Evolutionary conservation across 2,888 invertebrate species (phyloP).

Genomic region (Sepiola atlantica): DNA sequence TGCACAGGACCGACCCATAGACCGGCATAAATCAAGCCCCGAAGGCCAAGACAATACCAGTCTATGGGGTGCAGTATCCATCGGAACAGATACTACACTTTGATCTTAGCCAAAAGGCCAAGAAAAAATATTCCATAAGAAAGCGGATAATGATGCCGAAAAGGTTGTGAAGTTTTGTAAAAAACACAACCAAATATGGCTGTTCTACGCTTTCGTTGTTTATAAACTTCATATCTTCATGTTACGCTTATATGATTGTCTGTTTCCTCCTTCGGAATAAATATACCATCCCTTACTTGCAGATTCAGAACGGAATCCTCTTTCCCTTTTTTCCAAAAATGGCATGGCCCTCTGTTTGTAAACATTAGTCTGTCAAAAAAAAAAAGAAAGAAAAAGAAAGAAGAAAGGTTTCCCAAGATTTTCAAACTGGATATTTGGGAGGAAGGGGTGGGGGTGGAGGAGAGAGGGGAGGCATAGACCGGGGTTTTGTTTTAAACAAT

Average conservation of each 20-base stretch:
- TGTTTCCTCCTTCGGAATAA: background rate
- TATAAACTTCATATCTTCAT: background rate
- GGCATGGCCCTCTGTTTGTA: background rate
- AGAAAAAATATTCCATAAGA: too few species aligned
- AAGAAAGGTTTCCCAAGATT: background rate
- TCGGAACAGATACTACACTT: too few species aligned
- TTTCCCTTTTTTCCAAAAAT: background rate
- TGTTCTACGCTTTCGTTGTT: background rate
- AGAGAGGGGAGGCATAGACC: too few species aligned
- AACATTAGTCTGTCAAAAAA: background rate
- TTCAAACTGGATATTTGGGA: background rate
- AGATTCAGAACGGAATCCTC: background rate
- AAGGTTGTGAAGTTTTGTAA: too few species aligned
- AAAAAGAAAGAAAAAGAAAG: too few species aligned
- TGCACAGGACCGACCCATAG: too few species aligned
- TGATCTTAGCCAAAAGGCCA: too few species aligned
- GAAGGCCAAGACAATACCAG: too few species aligned
- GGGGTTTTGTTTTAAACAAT: background rate
- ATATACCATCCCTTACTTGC: background rate
- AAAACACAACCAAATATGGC: background rate
- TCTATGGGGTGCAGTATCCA: too few species aligned
- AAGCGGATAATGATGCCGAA: too few species aligned
- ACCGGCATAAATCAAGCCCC: too few species aligned
- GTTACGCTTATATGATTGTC: background rate
- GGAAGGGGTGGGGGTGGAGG: too few species aligned